These are phyloP conservation scores for Microctonus aethiopoides DNA, from an alignment of 2,888 invertebrate species.

Conservation along the genomic window DNA sequence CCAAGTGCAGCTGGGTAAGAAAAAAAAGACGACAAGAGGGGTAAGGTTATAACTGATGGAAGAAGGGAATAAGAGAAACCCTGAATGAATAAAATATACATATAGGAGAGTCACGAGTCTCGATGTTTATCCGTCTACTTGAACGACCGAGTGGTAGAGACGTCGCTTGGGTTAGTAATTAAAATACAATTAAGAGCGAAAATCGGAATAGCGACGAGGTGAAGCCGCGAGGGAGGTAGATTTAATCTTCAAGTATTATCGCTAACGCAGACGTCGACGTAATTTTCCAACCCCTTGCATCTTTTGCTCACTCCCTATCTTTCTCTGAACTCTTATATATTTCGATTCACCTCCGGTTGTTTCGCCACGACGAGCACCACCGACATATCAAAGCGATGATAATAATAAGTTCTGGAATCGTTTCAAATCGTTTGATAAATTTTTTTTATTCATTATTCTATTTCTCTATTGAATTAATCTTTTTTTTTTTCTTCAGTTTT, in stretches of 20 bases:
- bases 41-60: not conserved
- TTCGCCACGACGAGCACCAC: slow-evolving; percentile 23
- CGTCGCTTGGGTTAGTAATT: slow-evolving; percentile 37
- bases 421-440: slow-evolving; percentile 11
- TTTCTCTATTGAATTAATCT: not conserved
- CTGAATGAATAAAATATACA: slow-evolving; percentile 8
- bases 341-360: slow-evolving; percentile 3
- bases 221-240: slow-evolving; percentile 12
- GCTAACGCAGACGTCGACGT: slow-evolving; percentile 33
- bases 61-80: not conserved
- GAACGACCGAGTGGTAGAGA: slow-evolving; percentile 23
- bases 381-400: slow-evolving; percentile 34
- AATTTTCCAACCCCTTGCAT: slow-evolving; percentile 15
- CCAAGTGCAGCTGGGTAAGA: not conserved
- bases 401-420: slow-evolving; percentile 36
- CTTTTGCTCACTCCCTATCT: not conserved
- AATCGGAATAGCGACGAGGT: slow-evolving; percentile 36
- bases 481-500: not conserved
- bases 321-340: not conserved
- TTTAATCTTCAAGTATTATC: slow-evolving; percentile 37
- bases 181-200: slow-evolving; percentile 44
- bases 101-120: slow-evolving; percentile 19
- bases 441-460: not conserved
- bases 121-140: slow-evolving; percentile 33
- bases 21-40: not conserved